Base-by-base conservation (phyloP, 2,888 invertebrate genomes). In the Eubasilissa splendida region DNA sequence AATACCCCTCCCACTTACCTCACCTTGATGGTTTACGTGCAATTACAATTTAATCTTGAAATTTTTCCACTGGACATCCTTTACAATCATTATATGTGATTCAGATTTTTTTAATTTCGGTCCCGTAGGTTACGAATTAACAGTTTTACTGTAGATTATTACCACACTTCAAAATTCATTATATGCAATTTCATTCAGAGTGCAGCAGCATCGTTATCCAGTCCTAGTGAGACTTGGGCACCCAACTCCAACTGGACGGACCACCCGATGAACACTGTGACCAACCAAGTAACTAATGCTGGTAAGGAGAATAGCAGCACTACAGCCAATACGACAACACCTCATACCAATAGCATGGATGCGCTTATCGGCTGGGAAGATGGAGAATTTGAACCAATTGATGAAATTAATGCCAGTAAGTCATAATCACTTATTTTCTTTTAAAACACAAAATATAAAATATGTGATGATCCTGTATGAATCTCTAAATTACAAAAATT, bases 371-470 rank as follows among this genome's bases (percentile, higher is more conserved):
- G 92, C 75, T 96, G 96, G 96, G 95, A 95, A 84, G 96, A 96
- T 86, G 91, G 93, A 3, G 95, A 96, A 88, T 96, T 96, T 87
- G 95, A 95, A 86, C 94, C 95, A 3, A 91, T 96, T 33, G 95
- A 96, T 86, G 95, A 93, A 85, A 88, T 91, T 77, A 89, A 88
- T 60, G 90, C 91, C 83, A 92, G 93, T 93, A 84, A 84, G 80
- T 58, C 22, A 22, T 22, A 1, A 22, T 22, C 22, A 22, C 22
- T 22, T 22, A 50, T 73, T 77, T 56, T 68, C 78, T 65, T 71
- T 22, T 22, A 1, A 22, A 22, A 22, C 1, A 22, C 22, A 22
- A 0, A 22, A 22, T 22, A 22, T 1, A 22, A 22, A 22, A 22
- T 22, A 22, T 22, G 22, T 22, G 22, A 22, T 22, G 22, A 22